A percentile compares a stretch with the other conserved stretches of the same genome.
phyloP scores from a whole-genome alignment of 2,797 vertebrate species.

The Myotis findleyi region DNA sequence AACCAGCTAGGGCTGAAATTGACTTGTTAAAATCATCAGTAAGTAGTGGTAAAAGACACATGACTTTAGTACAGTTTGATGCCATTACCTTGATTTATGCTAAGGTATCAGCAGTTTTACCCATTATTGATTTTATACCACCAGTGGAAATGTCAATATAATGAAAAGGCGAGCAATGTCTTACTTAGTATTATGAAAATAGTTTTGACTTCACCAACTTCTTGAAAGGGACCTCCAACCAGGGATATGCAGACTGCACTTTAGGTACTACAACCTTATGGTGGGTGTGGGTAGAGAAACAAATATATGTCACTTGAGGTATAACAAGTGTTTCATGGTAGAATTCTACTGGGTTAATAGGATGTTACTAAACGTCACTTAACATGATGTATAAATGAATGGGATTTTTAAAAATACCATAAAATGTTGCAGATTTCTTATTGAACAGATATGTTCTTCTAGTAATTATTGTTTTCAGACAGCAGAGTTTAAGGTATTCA shows the following conservation, averaged over 20 bases:
- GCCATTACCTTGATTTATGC: background rate
- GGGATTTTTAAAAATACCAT: constrained; percentile 29
- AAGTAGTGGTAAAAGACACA: background rate
- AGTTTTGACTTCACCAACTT: background rate
- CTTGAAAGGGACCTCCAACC: background rate
- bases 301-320: background rate
- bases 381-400: constrained; percentile 1
- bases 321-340: background rate
- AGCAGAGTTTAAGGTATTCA: constrained; percentile 43
- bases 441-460: constrained; percentile 42
- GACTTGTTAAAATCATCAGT: background rate
- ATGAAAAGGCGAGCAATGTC: constrained; percentile 11
- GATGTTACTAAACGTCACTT: background rate
- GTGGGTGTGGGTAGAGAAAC: background rate
- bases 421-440: constrained; percentile 38
- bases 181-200: constrained; percentile 31
- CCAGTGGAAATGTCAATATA: constrained; percentile 8
- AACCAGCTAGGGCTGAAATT: too few relatives aligned
- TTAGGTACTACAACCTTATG: background rate
- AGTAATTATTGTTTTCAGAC: constrained; percentile 39
- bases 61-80: background rate
- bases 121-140: constrained; percentile 3
- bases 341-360: constrained; percentile 22
- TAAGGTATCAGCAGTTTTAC: background rate
- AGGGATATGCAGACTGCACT: background rate